Percentiles rank a stretch among this genome's conserved stretches.
Evolutionary conservation across 2,888 invertebrate species (phyloP).

Genomic region (Ceraclea dissimilis): DNA sequence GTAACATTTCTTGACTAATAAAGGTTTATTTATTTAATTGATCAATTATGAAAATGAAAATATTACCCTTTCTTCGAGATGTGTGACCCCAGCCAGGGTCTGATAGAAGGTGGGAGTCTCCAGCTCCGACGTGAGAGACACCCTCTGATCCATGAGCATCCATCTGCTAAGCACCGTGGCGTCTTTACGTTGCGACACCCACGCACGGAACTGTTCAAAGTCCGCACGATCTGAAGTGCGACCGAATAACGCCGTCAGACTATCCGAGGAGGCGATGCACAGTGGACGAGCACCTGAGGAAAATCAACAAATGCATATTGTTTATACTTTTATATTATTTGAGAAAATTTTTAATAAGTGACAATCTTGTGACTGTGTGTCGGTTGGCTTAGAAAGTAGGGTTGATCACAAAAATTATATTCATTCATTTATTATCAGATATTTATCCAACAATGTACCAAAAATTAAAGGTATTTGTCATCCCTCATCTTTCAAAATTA

Average conservation of each 20-base stretch:
- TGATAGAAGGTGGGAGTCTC: slow-evolving; percentile 91
- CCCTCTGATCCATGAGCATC: slow-evolving; percentile 65
- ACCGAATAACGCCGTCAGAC: slow-evolving; percentile 35
- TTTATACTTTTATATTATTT: not conserved
- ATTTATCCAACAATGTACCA: too few species aligned
- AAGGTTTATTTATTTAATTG: too few species aligned
- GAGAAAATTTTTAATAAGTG: not conserved
- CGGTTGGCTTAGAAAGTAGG: too few species aligned
- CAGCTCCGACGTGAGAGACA: slow-evolving; percentile 69
- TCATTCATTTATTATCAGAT: too few species aligned
- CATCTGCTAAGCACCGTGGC: slow-evolving; percentile 76
- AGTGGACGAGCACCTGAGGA: slow-evolving; percentile 7
- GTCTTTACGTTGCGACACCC: slow-evolving; percentile 68
- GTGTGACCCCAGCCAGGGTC: slow-evolving; percentile 88
- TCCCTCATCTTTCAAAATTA: too few species aligned
- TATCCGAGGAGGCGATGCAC: slow-evolving; percentile 10
- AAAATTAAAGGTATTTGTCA: too few species aligned
- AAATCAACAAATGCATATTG: not conserved
- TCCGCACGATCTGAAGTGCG: slow-evolving; percentile 46
- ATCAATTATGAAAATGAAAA: too few species aligned
- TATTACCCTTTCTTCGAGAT: slow-evolving; percentile 68
- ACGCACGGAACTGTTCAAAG: slow-evolving; percentile 70
- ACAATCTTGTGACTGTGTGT: too few species aligned
- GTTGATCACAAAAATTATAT: too few species aligned
- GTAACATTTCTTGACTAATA: too few species aligned